Evolutionary conservation across 2,888 invertebrate species (phyloP).

Genomic region (Cyrtodaria siliqua): DNA sequence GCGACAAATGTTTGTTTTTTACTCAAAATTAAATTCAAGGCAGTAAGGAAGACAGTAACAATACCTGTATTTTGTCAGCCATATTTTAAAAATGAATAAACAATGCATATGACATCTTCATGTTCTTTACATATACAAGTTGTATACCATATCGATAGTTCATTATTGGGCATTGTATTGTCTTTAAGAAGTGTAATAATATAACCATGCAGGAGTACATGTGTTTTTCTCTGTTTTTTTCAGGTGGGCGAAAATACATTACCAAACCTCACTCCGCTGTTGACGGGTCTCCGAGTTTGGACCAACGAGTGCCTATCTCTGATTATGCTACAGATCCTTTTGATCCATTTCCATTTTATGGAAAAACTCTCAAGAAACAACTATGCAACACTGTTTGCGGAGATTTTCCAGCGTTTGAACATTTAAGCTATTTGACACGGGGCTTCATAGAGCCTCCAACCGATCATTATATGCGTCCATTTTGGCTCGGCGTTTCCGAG

Average conservation of each 20-base stretch:
- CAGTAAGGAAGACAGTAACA: too few relatives aligned
- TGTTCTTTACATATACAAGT: too few relatives aligned
- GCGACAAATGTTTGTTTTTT: too few relatives aligned
- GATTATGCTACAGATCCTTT: conserved; percentile 45
- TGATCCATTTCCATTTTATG: conserved; percentile 62
- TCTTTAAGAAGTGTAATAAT: too few relatives aligned
- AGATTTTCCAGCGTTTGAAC: conserved; percentile 49
- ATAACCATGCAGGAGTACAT: too few relatives aligned
- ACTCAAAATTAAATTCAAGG: too few relatives aligned
- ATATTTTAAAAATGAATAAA: too few relatives aligned
- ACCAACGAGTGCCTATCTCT: conserved; percentile 35
- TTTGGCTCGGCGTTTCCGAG: conserved; percentile 46
- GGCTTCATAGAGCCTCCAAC: conserved; percentile 60
- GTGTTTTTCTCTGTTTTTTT: conserved; percentile 1
- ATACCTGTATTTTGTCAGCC: too few relatives aligned
- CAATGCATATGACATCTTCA: too few relatives aligned
- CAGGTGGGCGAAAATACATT: conserved; percentile 67
- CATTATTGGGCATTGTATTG: too few relatives aligned
- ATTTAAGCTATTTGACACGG: conserved; percentile 57
- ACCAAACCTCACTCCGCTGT: conserved; percentile 58
- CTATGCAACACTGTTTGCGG: conserved; percentile 57
- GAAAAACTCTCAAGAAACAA: conserved; percentile 55
- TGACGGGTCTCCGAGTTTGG: conserved; percentile 57
- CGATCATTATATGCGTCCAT: conserved; percentile 66
- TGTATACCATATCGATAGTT: too few relatives aligned